Percentiles rank a stretch among this genome's conserved stretches.
Evolutionary conservation across 1,140 invertebrate species (phyloP).

Genomic region (Polyergus mexicanus): DNA sequence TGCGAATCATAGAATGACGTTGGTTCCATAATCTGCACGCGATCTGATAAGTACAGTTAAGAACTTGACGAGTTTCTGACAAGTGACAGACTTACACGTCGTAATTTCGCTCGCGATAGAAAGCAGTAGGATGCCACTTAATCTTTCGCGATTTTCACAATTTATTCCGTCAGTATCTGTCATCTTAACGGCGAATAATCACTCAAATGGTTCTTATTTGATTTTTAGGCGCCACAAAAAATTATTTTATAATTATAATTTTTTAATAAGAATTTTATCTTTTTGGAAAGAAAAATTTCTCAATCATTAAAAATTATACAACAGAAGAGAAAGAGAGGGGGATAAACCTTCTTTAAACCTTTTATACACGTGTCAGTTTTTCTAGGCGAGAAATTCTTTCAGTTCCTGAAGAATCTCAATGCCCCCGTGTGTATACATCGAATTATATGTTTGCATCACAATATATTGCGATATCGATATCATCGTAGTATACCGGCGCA

Average conservation of each 20-base stretch:
- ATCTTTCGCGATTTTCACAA: conserved; percentile 19
- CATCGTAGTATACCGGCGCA: conserved; percentile 6
- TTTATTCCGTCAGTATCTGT: conserved; percentile 26
- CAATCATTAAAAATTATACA: not conserved
- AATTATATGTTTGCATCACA: conserved; percentile 7
- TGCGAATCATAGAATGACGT: not conserved
- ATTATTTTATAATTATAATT: not conserved
- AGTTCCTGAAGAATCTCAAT: not conserved
- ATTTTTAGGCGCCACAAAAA: not conserved
- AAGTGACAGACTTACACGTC: conserved; percentile 28
- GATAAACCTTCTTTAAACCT: not conserved
- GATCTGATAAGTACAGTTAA: conserved; percentile 51
- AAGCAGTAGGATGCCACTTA: conserved; percentile 11
- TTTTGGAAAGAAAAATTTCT: not conserved
- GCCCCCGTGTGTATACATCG: not conserved
- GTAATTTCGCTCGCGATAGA: conserved; percentile 42
- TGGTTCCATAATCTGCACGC: conserved; percentile 20
- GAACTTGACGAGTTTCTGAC: conserved; percentile 7
- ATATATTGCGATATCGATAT: conserved; percentile 5
- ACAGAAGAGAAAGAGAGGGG: not conserved
- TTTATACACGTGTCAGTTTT: not conserved
- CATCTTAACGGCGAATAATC: conserved; percentile 31
- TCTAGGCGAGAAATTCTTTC: not conserved
- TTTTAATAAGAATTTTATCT: not conserved
- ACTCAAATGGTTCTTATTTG: not conserved